Conservation (phyloP, 2,888 invertebrate species). For the Cerastis rubricosa region DNA sequence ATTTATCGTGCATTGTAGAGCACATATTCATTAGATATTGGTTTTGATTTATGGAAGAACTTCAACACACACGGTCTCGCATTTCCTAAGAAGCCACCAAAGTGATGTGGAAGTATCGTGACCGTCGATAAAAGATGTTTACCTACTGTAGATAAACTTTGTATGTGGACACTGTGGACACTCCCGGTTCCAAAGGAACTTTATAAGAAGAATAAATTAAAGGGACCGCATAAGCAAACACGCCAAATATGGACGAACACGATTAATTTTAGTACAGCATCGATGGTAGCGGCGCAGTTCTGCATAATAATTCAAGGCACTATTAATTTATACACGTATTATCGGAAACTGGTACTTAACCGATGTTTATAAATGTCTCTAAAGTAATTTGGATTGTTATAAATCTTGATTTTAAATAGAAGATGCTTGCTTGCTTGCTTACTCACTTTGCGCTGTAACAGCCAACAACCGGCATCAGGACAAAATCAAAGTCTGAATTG, state of each 20-base stretch:
- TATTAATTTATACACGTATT: slow-evolving; percentile 71
- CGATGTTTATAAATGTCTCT: slow-evolving; percentile 48
- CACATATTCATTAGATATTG: slow-evolving; percentile 43
- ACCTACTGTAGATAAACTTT: slow-evolving; percentile 74
- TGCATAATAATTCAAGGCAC: slow-evolving; percentile 73
- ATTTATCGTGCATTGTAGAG: slow-evolving; percentile 24
- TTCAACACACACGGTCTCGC: slow-evolving; percentile 49
- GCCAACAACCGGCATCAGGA: slow-evolving; percentile 22
- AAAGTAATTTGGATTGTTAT: slow-evolving; percentile 34
- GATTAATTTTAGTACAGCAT: slow-evolving; percentile 74
- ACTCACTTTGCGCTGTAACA: slow-evolving; percentile 13
- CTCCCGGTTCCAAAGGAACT: slow-evolving; percentile 69
- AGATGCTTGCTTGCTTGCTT: background rate
- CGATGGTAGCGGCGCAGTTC: slow-evolving; percentile 66
- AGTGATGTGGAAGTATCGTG: slow-evolving; percentile 67
- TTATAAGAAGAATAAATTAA: slow-evolving; percentile 75
- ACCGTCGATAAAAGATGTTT: slow-evolving; percentile 72
- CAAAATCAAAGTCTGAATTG: slow-evolving; percentile 58
- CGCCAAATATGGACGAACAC: slow-evolving; percentile 75
- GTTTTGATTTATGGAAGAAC: slow-evolving; percentile 56
- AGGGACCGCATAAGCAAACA: slow-evolving; percentile 71
- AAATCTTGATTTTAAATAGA: slow-evolving; percentile 27
- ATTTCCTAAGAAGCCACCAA: slow-evolving; percentile 62
- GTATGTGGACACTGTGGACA: slow-evolving; percentile 70
- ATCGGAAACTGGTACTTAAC: slow-evolving; percentile 57